Percentiles rank a stretch among this genome's conserved stretches.
These are phyloP conservation scores for Mionectes olivaceus DNA, from an alignment of 2,797 vertebrate genomes.

Conservation along the genomic window DNA sequence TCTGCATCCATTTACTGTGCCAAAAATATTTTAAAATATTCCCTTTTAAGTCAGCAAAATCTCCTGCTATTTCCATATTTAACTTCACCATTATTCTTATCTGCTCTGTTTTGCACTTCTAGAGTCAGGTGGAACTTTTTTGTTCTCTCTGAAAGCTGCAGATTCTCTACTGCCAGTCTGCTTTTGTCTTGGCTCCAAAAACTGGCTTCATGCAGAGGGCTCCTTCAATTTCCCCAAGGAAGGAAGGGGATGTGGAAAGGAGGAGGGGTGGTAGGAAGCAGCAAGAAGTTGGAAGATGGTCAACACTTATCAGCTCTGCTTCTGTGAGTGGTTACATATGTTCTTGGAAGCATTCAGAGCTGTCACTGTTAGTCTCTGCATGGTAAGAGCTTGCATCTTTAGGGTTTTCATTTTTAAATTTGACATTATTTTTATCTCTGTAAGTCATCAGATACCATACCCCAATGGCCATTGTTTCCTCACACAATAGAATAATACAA, in stretches of 20 bases:
- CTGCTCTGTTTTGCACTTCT: neutral
- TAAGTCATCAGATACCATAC: neutral
- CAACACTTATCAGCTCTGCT: neutral
- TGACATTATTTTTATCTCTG: neutral
- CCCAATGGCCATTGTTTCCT: neutral
- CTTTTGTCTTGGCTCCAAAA: neutral
- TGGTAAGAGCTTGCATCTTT: neutral
- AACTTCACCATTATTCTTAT: slow-evolving; percentile 9
- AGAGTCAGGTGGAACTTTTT: neutral
- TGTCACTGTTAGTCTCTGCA: neutral
- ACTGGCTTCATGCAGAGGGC: neutral
- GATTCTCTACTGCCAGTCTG: neutral
- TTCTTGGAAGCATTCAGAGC: neutral
- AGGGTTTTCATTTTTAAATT: neutral
- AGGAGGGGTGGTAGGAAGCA: neutral
- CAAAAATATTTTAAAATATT: slow-evolving; percentile 29
- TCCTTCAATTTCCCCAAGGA: neutral
- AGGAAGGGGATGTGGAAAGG: neutral
- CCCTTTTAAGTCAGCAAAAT: slow-evolving; percentile 10
- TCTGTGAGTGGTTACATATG: neutral
- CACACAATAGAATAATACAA: neutral
- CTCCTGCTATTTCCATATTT: slow-evolving; percentile 7
- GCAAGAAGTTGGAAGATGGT: neutral
- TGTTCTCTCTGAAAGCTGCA: neutral
- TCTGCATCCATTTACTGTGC: neutral